Conservation (phyloP, 2,888 invertebrate species). For the Nomada fucata region DNA sequence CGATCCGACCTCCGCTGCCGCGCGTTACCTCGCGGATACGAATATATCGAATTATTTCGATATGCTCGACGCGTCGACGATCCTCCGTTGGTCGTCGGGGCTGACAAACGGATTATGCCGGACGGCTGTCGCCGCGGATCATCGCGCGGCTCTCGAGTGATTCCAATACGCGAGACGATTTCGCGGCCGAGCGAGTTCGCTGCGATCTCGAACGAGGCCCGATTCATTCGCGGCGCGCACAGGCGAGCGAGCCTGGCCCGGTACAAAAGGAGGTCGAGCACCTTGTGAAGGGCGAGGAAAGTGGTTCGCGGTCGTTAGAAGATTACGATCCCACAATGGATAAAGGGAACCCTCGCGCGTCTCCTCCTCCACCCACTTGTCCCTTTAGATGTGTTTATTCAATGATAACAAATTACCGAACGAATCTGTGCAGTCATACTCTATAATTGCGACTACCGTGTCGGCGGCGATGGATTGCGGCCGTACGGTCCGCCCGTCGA, state of each 20-base stretch:
- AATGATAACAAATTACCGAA: conserved; percentile 81
- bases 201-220: conserved; percentile 12
- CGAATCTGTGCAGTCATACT: conserved; percentile 82
- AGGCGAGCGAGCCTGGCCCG: conserved; percentile 16
- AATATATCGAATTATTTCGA: conserved; percentile 1
- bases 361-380: conserved; percentile 62
- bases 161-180: conserved; percentile 3
- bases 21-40: background rate
- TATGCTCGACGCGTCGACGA: background rate
- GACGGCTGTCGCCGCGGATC: conserved; percentile 8
- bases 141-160: conserved; percentile 1
- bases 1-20: background rate
- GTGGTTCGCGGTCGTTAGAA: conserved; percentile 46
- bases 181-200: background rate
- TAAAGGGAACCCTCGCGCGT: conserved; percentile 25
- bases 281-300: conserved; percentile 38
- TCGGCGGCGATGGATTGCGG: conserved; percentile 47
- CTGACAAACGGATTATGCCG: conserved; percentile 22
- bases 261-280: conserved; percentile 23
- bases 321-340: conserved; percentile 50
- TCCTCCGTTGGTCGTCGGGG: conserved; percentile 24
- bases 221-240: background rate
- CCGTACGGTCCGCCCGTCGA: conserved; percentile 54
- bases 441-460: conserved; percentile 80
- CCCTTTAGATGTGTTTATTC: conserved; percentile 76